Percentiles rank a stretch among this genome's conserved stretches.
Conservation (phyloP, 1,140 invertebrate species). For the Campoletis sonorensis region DNA sequence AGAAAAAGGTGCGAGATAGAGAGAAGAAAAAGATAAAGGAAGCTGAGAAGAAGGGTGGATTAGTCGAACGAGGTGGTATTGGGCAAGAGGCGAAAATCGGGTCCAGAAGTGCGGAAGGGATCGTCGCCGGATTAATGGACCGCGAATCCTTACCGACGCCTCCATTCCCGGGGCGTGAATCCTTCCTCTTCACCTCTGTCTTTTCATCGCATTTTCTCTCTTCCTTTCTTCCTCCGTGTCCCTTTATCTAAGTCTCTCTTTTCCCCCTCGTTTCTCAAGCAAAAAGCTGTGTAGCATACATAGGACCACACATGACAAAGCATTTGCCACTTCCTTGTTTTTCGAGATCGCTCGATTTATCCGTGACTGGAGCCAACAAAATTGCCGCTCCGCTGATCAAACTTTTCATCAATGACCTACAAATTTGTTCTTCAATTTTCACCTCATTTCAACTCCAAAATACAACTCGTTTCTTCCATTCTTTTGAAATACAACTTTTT, state of each 20-base stretch:
- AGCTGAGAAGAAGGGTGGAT: conserved; percentile 50
- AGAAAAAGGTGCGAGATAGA: neutral
- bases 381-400: conserved; percentile 25
- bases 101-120: conserved; percentile 48
- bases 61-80: conserved; percentile 43
- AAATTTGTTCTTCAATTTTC: conserved; percentile 32
- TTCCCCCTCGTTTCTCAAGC: no score
- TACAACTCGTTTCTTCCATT: neutral
- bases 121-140: conserved; percentile 51
- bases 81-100: conserved; percentile 44
- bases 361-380: conserved; percentile 23
- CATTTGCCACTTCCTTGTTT: conserved; percentile 31
- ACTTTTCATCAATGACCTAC: conserved; percentile 15
- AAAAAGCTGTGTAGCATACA: neutral
- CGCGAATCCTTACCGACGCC: conserved; percentile 46
- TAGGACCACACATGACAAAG: neutral
- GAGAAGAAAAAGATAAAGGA: conserved; percentile 4
- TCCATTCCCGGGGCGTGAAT: conserved; percentile 14
- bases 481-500: neutral
- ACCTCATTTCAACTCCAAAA: neutral
- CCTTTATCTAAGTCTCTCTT: neutral
- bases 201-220: conserved; percentile 3
- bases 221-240: neutral
- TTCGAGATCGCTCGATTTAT: conserved; percentile 36
- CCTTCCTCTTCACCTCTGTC: conserved; percentile 11